A percentile compares a stretch with the other conserved stretches of the same genome.
These are phyloP conservation scores for Sceloporus tristichus DNA, from an alignment of 2,113 vertebrate genomes.

Conservation along the genomic window DNA sequence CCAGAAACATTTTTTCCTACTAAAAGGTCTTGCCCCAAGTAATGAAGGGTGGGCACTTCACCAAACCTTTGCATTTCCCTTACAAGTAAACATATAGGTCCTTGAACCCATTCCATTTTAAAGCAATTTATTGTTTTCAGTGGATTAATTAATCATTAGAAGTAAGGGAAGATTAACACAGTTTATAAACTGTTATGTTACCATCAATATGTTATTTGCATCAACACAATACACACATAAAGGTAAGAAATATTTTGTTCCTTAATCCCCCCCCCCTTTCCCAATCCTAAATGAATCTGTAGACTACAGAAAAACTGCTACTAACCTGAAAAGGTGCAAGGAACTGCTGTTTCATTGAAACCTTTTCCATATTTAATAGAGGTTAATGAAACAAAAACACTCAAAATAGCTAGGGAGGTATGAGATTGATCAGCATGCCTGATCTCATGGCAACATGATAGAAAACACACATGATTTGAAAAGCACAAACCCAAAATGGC, in stretches of 20 bases:
- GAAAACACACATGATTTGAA: neutral
- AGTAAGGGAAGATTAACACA: neutral
- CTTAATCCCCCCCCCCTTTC: neutral
- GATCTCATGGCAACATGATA: constrained; percentile 10
- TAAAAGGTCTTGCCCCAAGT: neutral
- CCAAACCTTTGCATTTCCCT: constrained; percentile 1
- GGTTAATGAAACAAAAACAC: constrained; percentile 45
- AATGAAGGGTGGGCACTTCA: neutral
- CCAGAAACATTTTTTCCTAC: neutral
- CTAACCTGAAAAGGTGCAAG: constrained; percentile 40
- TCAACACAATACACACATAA: neutral
- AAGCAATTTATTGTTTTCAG: neutral
- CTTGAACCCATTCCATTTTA: constrained; percentile 29
- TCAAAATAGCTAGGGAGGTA: neutral
- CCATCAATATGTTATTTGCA: neutral
- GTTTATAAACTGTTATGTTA: neutral
- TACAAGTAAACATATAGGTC: neutral
- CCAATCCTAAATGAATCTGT: neutral
- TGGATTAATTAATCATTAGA: constrained; percentile 16
- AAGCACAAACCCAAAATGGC: constrained; percentile 4
- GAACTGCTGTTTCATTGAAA: constrained; percentile 31
- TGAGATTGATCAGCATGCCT: constrained; percentile 16
- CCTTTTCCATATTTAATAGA: constrained; percentile 49
- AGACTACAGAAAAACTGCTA: neutral
- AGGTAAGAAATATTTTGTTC: no score